Evolutionary conservation across 2,797 vertebrate species (phyloP).

Genomic region (Somateria mollissima): DNA sequence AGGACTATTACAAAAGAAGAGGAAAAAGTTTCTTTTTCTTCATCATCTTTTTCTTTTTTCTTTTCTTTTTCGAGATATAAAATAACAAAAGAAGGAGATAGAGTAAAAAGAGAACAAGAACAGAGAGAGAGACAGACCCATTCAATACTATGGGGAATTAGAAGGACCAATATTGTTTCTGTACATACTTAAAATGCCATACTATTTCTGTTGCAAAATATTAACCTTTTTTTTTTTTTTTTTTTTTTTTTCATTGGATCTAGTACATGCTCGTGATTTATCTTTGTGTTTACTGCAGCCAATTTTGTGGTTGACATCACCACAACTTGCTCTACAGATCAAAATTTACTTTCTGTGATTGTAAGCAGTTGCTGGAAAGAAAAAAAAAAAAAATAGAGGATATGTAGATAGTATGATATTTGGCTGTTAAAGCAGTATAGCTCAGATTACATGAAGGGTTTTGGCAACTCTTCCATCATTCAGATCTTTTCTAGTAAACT

Average conservation of each 20-base stretch:
- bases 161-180: not conserved
- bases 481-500: not conserved
- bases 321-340: accelerated
- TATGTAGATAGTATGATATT: not conserved
- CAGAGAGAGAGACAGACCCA: accelerated
- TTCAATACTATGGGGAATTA: not conserved
- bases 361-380: not conserved
- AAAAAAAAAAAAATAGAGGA: not conserved
- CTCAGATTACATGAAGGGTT: not conserved
- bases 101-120: not conserved
- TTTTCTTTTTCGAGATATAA: not conserved
- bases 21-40: not conserved
- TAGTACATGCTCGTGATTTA: not conserved
- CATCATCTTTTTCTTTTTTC: too few relatives aligned
- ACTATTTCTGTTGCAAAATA: not conserved
- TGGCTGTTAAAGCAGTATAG: not conserved
- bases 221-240: not conserved
- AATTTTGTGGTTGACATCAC: not conserved
- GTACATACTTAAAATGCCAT: not conserved
- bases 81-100: not conserved
- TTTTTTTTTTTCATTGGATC: not conserved
- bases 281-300: not conserved
- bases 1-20: not conserved
- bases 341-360: accelerated
- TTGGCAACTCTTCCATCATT: not conserved